Conservation (phyloP, 2,797 vertebrate genomes). For the Vespertilio murinus region DNA sequence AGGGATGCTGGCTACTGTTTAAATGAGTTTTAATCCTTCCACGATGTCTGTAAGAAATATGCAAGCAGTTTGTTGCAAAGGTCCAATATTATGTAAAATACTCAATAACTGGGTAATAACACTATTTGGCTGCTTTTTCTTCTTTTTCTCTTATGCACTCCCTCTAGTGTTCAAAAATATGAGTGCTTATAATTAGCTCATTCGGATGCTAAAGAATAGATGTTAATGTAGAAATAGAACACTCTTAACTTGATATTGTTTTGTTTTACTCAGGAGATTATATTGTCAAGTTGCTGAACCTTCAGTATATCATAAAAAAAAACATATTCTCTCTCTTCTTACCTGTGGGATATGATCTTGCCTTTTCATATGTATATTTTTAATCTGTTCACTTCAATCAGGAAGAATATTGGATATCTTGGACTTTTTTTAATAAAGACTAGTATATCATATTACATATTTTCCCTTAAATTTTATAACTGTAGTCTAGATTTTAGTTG, state of each 20-base stretch:
- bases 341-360: not conserved
- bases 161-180: constrained; percentile 71
- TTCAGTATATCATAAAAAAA: not conserved
- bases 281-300: not conserved
- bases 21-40: not conserved
- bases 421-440: not conserved
- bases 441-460: not conserved
- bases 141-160: constrained; percentile 47
- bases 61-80: not conserved
- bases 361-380: not conserved
- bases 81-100: not conserved
- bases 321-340: not conserved
- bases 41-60: not conserved
- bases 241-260: not conserved
- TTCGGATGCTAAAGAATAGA: not conserved
- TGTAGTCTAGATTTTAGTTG: not conserved
- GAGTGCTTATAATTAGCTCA: not conserved
- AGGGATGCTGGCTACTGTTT: not conserved
- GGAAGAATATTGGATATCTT: not conserved
- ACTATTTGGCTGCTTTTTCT: not conserved
- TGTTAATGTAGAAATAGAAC: not conserved
- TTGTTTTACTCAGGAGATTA: not conserved
- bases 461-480: not conserved
- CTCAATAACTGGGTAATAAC: not conserved
- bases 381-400: not conserved